A percentile compares a stretch with the other conserved stretches of the same genome.
These are phyloP conservation scores for Calonectris borealis DNA, from an alignment of 2,113 vertebrate genomes.

Conservation along the genomic window DNA sequence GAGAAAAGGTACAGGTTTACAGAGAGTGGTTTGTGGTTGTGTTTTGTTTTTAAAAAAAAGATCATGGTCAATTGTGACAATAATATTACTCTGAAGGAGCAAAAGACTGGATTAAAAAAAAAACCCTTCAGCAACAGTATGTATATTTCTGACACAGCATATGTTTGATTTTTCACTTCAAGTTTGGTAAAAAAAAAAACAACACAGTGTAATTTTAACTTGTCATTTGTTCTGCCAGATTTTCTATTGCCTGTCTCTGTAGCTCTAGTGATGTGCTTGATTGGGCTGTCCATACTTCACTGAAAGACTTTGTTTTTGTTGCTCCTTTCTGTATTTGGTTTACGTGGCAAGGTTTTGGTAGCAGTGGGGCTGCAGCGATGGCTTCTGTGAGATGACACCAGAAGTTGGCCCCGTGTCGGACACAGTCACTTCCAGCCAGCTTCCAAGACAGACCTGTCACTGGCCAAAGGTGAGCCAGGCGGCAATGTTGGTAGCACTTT, in stretches of 20 bases:
- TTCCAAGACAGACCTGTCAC: not conserved
- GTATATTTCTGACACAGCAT: not conserved
- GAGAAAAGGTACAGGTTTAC: not conserved
- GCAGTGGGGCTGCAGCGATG: rapidly evolving
- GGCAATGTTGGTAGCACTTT: rapidly evolving
- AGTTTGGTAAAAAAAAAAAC: not conserved
- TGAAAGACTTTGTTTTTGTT: not conserved
- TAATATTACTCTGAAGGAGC: not conserved
- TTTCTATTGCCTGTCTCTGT: not conserved
- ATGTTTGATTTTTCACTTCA: slow-evolving; percentile 15
- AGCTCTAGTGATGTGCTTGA: not conserved
- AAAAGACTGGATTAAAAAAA: not conserved
- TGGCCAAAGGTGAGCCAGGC: not conserved
- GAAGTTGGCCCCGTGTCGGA: not conserved
- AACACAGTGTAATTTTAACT: not conserved
- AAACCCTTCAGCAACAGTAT: not conserved
- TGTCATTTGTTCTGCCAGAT: not conserved
- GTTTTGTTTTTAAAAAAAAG: not conserved
- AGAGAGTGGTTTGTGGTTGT: not conserved
- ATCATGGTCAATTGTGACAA: not conserved
- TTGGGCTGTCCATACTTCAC: not conserved
- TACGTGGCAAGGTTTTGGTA: not conserved
- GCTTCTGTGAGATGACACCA: not conserved
- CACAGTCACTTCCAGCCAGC: not conserved
- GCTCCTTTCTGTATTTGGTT: not conserved